Evolutionary conservation across 2,888 invertebrate genomes (phyloP).

Genomic region (Hemaris fuciformis): DNA sequence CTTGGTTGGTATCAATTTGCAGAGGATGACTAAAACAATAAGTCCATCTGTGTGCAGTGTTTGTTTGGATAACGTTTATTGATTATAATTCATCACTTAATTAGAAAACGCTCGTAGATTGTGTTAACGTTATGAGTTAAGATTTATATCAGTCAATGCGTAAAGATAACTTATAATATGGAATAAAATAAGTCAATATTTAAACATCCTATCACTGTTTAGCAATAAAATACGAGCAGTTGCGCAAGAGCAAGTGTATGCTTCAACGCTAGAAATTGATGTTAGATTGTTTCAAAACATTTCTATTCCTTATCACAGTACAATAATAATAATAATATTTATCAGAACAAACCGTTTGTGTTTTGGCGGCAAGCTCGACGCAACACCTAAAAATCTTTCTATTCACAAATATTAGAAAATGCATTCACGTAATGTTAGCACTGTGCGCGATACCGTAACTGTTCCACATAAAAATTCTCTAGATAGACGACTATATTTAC

Average conservation of each 20-base stretch:
- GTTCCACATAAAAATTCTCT: slow-evolving; percentile 18
- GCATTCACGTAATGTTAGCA: slow-evolving; percentile 21
- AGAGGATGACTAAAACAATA: neutral
- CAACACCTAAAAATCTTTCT: slow-evolving; percentile 23
- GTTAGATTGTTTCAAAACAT: neutral
- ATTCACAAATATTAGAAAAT: slow-evolving; percentile 18
- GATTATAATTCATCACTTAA: neutral
- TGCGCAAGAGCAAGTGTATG: neutral
- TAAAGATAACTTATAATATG: too few relatives aligned
- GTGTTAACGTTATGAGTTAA: too few relatives aligned
- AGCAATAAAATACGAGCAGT: neutral
- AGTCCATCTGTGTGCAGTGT: neutral
- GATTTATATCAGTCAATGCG: too few relatives aligned
- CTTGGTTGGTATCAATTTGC: neutral
- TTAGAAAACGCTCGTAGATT: neutral
- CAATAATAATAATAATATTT: neutral
- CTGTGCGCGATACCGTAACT: slow-evolving; percentile 17
- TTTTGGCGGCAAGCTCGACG: neutral
- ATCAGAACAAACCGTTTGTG: neutral
- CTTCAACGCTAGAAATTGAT: too few relatives aligned
- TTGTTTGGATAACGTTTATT: neutral
- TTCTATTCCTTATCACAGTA: neutral
- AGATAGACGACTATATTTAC: slow-evolving; percentile 17
- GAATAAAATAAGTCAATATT: neutral
- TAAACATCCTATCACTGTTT: neutral